Conservation (phyloP, 1,140 invertebrate species). For the Araneus ventricosus region DNA sequence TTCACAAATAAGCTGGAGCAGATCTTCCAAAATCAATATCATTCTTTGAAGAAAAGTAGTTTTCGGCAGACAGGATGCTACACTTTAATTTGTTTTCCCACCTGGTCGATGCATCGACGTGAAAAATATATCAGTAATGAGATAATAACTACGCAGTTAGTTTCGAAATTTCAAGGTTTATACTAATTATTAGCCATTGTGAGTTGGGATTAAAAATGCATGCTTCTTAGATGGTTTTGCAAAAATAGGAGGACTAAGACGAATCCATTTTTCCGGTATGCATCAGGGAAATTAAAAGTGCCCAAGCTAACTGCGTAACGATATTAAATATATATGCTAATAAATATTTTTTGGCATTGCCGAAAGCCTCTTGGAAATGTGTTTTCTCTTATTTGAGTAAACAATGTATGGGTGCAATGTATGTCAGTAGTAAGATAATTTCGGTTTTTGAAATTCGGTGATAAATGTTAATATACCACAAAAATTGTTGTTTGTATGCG, state of each 20-base stretch:
- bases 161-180: neutral
- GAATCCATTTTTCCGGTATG: neutral
- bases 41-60: neutral
- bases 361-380: too few species aligned
- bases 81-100: neutral
- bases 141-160: neutral
- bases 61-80: neutral
- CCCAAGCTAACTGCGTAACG: neutral
- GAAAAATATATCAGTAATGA: neutral
- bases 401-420: too few species aligned
- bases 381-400: too few species aligned
- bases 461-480: too few species aligned
- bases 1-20: neutral
- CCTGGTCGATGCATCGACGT: neutral
- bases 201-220: too few species aligned
- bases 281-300: neutral
- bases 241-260: neutral
- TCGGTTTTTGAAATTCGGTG: too few species aligned
- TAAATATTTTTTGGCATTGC: neutral
- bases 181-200: neutral
- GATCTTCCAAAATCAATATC: neutral
- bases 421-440: too few species aligned
- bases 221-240: too few species aligned
- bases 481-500: too few species aligned
- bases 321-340: neutral